Conservation (phyloP, 2,888 invertebrate species). For the Xylota segnis region DNA sequence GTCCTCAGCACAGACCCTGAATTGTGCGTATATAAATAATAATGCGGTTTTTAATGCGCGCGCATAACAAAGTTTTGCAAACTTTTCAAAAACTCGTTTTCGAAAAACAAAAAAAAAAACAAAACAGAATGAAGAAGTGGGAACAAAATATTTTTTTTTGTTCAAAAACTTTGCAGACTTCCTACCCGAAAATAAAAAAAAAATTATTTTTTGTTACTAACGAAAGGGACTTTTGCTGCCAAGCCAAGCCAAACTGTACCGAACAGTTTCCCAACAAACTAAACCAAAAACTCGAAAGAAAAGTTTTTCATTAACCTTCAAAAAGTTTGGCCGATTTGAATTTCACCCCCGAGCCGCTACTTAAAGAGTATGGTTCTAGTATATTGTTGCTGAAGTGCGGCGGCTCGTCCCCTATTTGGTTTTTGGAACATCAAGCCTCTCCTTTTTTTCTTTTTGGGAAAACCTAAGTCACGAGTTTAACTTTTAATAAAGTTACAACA, state of each 20-base stretch:
- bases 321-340: slow-evolving; percentile 77
- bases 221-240: slow-evolving; percentile 74
- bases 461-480: slow-evolving; percentile 71
- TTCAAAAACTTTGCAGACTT: slow-evolving; percentile 76
- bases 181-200: slow-evolving; percentile 59
- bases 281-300: slow-evolving; percentile 75
- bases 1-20: slow-evolving; percentile 71
- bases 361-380: slow-evolving; percentile 65
- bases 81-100: slow-evolving; percentile 78
- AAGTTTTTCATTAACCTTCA: slow-evolving; percentile 78
- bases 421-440: slow-evolving; percentile 64
- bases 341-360: slow-evolving; percentile 74
- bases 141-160: slow-evolving; percentile 69
- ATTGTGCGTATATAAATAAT: slow-evolving; percentile 76
- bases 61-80: slow-evolving; percentile 78
- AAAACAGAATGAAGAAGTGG: slow-evolving; percentile 67
- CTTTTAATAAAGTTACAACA: slow-evolving; percentile 68
- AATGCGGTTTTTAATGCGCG: slow-evolving; percentile 77
- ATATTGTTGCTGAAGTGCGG: slow-evolving; percentile 74
- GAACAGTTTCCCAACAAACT: slow-evolving; percentile 76
- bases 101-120: slow-evolving; percentile 66
- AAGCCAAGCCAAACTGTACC: slow-evolving; percentile 75
- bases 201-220: slow-evolving; percentile 64
- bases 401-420: slow-evolving; percentile 58
- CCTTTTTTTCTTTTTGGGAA: slow-evolving; percentile 28